Conservation (phyloP, 2,888 invertebrate species). For the Acrobeloides nanus region DNA sequence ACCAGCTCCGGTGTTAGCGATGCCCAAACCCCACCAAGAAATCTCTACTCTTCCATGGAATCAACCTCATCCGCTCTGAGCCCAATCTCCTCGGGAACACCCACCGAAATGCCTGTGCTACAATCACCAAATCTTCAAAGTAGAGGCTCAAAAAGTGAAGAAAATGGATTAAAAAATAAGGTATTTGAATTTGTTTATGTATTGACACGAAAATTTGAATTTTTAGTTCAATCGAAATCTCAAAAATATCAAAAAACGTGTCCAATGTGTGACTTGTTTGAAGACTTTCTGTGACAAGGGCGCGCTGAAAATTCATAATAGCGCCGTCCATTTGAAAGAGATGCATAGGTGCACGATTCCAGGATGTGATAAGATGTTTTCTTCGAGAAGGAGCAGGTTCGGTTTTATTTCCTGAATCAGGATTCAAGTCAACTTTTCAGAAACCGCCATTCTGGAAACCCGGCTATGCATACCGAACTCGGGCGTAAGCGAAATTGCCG, state of each 20-base stretch:
- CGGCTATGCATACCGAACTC: constrained; percentile 33
- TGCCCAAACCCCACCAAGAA: too few relatives aligned
- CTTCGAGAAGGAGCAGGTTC: constrained; percentile 25
- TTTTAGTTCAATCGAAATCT: too few relatives aligned
- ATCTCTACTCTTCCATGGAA: too few relatives aligned
- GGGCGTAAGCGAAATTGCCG: neutral
- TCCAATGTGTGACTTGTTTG: constrained; percentile 80
- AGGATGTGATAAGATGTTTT: constrained; percentile 46
- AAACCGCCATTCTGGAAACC: constrained; percentile 46
- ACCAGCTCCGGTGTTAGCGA: too few relatives aligned
- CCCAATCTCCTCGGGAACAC: too few relatives aligned
- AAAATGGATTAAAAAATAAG: too few relatives aligned
- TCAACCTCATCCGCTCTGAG: too few relatives aligned
- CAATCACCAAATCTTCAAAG: too few relatives aligned
- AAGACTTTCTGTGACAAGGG: constrained; percentile 99
- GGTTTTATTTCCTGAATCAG: neutral
- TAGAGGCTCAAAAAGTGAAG: too few relatives aligned
- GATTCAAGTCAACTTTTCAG: constrained; percentile 14
- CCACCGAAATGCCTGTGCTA: too few relatives aligned
- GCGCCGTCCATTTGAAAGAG: constrained; percentile 93
- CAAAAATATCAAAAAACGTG: constrained; percentile 30
- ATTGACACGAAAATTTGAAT: too few relatives aligned
- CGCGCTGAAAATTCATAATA: constrained; percentile 95
- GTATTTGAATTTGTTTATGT: too few relatives aligned
- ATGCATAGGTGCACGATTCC: constrained; percentile 96